Evolutionary conservation across 2,888 invertebrate species (phyloP).

Genomic region (Ectemnius continuus): DNA sequence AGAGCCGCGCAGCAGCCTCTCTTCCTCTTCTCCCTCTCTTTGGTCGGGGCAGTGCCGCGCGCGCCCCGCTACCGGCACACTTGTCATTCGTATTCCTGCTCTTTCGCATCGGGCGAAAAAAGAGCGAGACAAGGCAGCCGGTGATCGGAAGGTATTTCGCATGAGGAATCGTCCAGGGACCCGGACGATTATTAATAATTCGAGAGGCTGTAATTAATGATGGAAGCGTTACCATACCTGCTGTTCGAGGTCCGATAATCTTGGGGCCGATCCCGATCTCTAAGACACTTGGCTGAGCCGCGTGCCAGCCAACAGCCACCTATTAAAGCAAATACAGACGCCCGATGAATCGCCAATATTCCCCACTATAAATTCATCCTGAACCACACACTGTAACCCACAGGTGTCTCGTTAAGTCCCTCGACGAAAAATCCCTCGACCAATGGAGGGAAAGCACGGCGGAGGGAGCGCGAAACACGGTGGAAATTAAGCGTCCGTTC

Average conservation of each 20-base stretch:
- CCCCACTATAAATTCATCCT: not conserved
- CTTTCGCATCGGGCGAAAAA: slow-evolving; percentile 9
- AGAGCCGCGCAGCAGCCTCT: slow-evolving; percentile 31
- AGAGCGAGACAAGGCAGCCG: slow-evolving; percentile 44
- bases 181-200: slow-evolving; percentile 63
- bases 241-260: slow-evolving; percentile 23
- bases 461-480: slow-evolving; percentile 11
- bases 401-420: not conserved
- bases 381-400: not conserved
- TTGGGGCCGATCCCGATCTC: slow-evolving; percentile 29
- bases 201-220: not conserved
- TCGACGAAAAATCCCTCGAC: not conserved
- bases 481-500: slow-evolving; percentile 36
- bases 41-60: not conserved
- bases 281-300: slow-evolving; percentile 36
- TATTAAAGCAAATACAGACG: slow-evolving; percentile 10
- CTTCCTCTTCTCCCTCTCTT: slow-evolving; percentile 39
- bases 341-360: slow-evolving; percentile 3
- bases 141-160: slow-evolving; percentile 48
- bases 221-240: slow-evolving; percentile 34
- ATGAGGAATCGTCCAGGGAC: slow-evolving; percentile 33
- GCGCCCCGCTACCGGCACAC: slow-evolving; percentile 28
- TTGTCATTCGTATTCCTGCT: slow-evolving; percentile 46
- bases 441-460: not conserved
- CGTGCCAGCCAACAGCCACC: slow-evolving; percentile 1